These are phyloP conservation scores for Cryptotis parvus DNA, from an alignment of 2,113 vertebrate species.

Conservation along the genomic window DNA sequence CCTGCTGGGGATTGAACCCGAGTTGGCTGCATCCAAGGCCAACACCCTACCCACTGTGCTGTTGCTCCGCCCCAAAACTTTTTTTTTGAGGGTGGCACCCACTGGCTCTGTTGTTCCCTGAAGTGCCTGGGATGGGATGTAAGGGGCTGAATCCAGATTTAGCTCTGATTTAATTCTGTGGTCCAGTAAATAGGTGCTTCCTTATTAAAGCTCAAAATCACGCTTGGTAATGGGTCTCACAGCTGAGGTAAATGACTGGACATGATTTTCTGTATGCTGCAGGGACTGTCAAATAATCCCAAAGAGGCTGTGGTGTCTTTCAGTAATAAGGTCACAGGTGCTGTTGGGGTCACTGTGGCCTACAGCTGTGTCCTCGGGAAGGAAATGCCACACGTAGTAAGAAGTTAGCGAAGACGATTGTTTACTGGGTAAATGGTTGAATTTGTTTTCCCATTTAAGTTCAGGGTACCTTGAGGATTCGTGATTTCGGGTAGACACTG, in stretches of 20 bases:
- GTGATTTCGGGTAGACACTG: neutral
- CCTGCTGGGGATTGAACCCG: too few relatives aligned
- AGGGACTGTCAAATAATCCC: neutral
- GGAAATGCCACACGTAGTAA: neutral
- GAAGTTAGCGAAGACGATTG: conserved; percentile 18
- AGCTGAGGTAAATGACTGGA: neutral
- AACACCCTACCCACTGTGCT: too few relatives aligned
- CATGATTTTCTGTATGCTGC: neutral
- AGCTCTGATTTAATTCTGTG: neutral
- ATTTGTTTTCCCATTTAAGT: neutral
- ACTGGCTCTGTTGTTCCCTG: too few relatives aligned
- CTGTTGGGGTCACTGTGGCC: neutral
- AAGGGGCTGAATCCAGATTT: too few relatives aligned
- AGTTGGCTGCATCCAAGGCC: too few relatives aligned
- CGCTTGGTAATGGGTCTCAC: neutral
- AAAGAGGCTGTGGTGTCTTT: conserved; percentile 26
- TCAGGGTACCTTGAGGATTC: neutral
- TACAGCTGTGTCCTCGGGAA: neutral
- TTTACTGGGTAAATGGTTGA: neutral
- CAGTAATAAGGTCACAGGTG: neutral
- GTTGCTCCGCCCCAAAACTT: too few relatives aligned
- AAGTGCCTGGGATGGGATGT: too few relatives aligned
- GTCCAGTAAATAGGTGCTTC: neutral
- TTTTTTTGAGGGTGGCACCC: too few relatives aligned
- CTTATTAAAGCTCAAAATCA: conserved; percentile 34